Conservation (phyloP, 2,888 invertebrate genomes). For the Leptarthrus brevirostris region DNA sequence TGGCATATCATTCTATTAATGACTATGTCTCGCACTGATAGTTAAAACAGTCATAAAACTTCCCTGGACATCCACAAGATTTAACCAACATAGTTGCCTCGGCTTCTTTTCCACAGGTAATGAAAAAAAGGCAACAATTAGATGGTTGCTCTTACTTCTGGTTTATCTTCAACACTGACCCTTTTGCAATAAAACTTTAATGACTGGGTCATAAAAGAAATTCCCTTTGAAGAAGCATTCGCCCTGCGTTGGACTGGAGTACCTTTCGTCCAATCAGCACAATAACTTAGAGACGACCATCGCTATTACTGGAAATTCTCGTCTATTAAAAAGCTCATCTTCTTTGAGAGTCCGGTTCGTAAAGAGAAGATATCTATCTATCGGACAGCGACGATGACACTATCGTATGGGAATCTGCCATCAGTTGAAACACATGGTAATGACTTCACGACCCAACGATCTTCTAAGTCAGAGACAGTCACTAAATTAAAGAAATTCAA, state of each 20-base stretch:
- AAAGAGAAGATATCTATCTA: constrained; percentile 25
- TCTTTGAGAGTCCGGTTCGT: neutral
- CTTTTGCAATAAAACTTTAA: constrained; percentile 36
- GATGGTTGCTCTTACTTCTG: constrained; percentile 8
- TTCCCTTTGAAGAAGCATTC: constrained; percentile 9
- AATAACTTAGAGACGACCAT: neutral
- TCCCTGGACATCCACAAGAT: neutral
- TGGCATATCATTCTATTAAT: constrained; percentile 37
- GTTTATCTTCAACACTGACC: constrained; percentile 17
- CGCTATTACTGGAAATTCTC: constrained; percentile 23
- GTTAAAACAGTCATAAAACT: constrained; percentile 22
- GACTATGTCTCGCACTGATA: constrained; percentile 14
- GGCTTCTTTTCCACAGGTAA: constrained; percentile 8
- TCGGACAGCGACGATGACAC: constrained; percentile 25
- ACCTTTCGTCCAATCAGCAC: neutral
- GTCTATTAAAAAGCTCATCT: constrained; percentile 18
- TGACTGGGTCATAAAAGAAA: constrained; percentile 26
- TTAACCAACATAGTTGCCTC: constrained; percentile 14
- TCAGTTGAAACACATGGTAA: constrained; percentile 33
- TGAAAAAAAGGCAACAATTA: constrained; percentile 32
- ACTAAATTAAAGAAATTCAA: constrained; percentile 39
- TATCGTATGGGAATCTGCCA: constrained; percentile 25
- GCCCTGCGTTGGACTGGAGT: neutral
- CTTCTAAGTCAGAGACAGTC: neutral
- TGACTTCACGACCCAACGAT: constrained; percentile 5